phyloP scores from a whole-genome alignment of 2,888 invertebrate genomes.

The Phymatocera aterrima region DNA sequence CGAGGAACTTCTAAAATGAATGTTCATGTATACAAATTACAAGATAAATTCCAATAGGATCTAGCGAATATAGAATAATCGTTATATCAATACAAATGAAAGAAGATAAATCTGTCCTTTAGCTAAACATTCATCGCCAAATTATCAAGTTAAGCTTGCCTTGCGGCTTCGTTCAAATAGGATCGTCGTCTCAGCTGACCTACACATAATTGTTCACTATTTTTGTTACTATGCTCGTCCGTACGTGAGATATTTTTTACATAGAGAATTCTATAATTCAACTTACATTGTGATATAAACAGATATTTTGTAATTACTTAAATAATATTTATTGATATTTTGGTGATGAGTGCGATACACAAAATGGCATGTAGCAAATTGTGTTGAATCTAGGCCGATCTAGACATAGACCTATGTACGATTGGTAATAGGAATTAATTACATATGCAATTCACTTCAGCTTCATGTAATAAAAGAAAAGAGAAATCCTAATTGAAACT shows the following conservation, averaged over 20 bases:
- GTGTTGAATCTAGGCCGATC: too few relatives aligned
- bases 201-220: constrained; percentile 22
- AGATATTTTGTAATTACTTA: constrained; percentile 25
- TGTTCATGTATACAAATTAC: constrained; percentile 8
- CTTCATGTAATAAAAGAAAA: background rate
- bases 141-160: constrained; percentile 27
- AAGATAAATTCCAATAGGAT: background rate
- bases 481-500: background rate
- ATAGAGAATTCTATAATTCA: constrained; percentile 33
- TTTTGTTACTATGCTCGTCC: constrained; percentile 35
- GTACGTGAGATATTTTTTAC: constrained; percentile 38
- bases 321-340: constrained; percentile 12
- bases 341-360: constrained; percentile 15
- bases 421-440: constrained; percentile 2
- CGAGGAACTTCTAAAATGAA: constrained; percentile 25
- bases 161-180: constrained; percentile 11
- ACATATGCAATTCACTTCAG: background rate
- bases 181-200: constrained; percentile 19
- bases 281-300: constrained; percentile 27
- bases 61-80: background rate
- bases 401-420: background rate
- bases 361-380: background rate
- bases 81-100: background rate
- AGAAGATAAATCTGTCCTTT: background rate
- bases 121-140: constrained; percentile 11